Evolutionary conservation across 2,888 invertebrate species (phyloP).

Genomic region (Allolobophora icterica): DNA sequence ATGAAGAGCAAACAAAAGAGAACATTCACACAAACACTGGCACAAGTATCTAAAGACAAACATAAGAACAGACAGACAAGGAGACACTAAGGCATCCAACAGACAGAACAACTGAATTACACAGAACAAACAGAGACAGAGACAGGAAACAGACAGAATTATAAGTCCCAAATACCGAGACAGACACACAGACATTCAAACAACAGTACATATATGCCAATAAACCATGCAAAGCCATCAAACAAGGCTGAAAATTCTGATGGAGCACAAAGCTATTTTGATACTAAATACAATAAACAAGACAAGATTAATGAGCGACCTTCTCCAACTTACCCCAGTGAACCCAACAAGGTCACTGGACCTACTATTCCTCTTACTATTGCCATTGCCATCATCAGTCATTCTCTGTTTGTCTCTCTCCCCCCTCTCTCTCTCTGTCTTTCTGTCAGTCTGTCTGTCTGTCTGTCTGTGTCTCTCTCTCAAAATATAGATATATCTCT

Average conservation of each 20-base stretch:
- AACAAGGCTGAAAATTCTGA: neutral
- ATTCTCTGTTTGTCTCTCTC: neutral
- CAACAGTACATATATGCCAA: neutral
- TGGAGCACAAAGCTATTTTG: neutral
- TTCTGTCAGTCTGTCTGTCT: neutral
- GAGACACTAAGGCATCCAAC: neutral
- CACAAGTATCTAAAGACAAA: no score
- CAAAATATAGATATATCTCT: no score
- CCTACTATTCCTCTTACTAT: neutral
- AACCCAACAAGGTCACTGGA: neutral
- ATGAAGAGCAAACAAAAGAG: neutral
- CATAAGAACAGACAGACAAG: neutral
- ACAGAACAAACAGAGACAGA: neutral
- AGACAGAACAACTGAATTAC: neutral
- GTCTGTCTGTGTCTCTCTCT: neutral
- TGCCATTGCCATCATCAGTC: neutral
- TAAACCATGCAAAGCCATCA: neutral
- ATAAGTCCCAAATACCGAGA: neutral
- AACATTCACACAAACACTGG: neutral
- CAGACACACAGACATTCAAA: neutral
- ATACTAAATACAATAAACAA: neutral
- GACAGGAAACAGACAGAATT: neutral
- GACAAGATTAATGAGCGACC: neutral
- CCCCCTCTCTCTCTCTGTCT: neutral
- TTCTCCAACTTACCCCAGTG: neutral